Evolutionary conservation across 2,113 vertebrate species (phyloP).

Genomic region (Antechinus stuartii): DNA sequence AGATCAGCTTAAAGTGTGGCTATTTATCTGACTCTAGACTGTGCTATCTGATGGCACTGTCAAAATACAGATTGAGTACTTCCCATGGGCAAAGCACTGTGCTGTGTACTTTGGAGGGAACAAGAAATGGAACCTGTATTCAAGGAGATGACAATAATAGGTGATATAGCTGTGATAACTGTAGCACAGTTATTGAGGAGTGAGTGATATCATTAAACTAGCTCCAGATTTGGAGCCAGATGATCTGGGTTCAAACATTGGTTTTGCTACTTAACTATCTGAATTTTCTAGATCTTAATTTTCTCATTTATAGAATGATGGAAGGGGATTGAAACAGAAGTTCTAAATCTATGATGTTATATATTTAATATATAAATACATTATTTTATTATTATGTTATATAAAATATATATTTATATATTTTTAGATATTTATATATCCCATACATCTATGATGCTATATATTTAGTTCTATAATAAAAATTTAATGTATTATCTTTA

Average conservation of each 20-base stretch:
- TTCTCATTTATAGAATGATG: not conserved
- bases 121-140: not conserved
- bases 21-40: slow-evolving; percentile 21
- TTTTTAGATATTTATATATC: too few species aligned
- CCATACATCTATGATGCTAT: not conserved
- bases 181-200: not conserved
- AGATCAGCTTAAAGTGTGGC: not conserved
- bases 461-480: not conserved
- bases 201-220: not conserved
- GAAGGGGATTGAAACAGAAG: not conserved
- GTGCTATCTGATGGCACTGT: not conserved
- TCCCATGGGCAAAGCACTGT: not conserved
- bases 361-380: not conserved
- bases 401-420: too few species aligned
- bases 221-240: not conserved
- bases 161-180: not conserved
- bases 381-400: too few species aligned
- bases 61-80: not conserved
- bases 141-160: not conserved
- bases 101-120: not conserved
- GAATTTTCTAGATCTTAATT: not conserved
- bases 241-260: too few species aligned
- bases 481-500: not conserved
- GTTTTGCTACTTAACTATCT: not conserved
- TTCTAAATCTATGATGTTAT: not conserved